Evolutionary conservation across 1,140 invertebrate species (phyloP).

Genomic region (Pantala flavescens): DNA sequence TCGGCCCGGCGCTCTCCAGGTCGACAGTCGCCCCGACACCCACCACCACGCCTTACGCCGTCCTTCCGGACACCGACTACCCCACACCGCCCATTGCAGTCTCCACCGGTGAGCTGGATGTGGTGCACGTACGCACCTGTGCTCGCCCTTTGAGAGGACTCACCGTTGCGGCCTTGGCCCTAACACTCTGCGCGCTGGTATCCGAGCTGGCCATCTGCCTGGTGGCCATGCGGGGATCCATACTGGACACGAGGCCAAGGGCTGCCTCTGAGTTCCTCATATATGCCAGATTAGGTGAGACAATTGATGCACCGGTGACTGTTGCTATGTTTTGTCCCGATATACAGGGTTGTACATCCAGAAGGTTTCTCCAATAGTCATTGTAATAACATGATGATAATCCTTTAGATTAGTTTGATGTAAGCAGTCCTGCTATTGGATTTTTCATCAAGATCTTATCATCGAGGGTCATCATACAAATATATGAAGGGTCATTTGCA

Average conservation of each 20-base stretch:
- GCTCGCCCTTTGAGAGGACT: conserved; percentile 50
- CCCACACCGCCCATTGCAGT: neutral
- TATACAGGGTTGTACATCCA: too few relatives aligned
- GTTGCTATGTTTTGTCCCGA: neutral
- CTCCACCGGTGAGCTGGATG: conserved; percentile 38
- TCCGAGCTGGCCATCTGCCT: conserved; percentile 63
- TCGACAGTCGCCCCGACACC: neutral
- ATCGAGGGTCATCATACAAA: too few relatives aligned
- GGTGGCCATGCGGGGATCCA: conserved; percentile 70
- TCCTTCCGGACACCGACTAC: neutral
- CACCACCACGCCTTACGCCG: neutral
- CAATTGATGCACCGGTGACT: neutral
- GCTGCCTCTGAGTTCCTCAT: conserved; percentile 71
- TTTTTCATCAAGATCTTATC: too few relatives aligned
- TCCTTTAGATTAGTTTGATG: too few relatives aligned
- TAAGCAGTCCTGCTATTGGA: too few relatives aligned
- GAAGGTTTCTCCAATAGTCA: too few relatives aligned
- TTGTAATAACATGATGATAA: too few relatives aligned
- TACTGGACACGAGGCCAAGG: conserved; percentile 61
- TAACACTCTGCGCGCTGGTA: conserved; percentile 53
- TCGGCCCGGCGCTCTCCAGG: neutral
- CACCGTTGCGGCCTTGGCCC: conserved; percentile 55
- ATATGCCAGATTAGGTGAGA: conserved; percentile 68
- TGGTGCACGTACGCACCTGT: conserved; percentile 43
- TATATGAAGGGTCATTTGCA: too few relatives aligned